phyloP scores from a whole-genome alignment of 64 coral and sea anemone genomes.

The Actinia tenebrosa region DNA sequence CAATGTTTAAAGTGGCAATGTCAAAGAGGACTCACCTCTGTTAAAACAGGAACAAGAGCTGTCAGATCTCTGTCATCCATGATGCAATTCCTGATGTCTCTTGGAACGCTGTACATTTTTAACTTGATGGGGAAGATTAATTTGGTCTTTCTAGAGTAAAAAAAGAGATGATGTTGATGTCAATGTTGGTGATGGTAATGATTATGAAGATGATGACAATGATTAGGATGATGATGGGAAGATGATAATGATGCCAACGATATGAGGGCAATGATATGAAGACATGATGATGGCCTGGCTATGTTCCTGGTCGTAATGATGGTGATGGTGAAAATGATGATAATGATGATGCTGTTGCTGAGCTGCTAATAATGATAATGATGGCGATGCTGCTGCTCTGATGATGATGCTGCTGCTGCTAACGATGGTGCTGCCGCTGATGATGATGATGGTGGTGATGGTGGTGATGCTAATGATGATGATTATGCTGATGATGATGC shows the following conservation, averaged over 20 bases:
- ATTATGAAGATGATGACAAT: not conserved
- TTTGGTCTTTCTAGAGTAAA: slow-evolving; percentile 55
- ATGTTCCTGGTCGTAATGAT: not conserved
- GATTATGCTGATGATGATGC: too few relatives aligned
- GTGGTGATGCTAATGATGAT: not conserved
- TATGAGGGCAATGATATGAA: too few relatives aligned
- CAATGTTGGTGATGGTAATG: not conserved
- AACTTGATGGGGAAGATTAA: slow-evolving; percentile 77
- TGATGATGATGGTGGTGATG: too few relatives aligned
- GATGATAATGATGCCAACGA: too few relatives aligned
- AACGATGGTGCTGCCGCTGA: too few relatives aligned
- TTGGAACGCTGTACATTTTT: slow-evolving; percentile 68
- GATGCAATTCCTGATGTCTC: slow-evolving; percentile 66
- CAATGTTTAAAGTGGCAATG: too few relatives aligned
- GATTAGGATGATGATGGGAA: not conserved
- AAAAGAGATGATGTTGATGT: not conserved
- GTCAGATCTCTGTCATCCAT: slow-evolving; percentile 63
- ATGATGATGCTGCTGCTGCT: too few relatives aligned
- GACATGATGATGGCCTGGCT: too few relatives aligned
- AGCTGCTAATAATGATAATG: not conserved
- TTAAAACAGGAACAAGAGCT: slow-evolving; percentile 54
- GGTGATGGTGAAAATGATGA: not conserved
- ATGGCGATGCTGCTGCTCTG: not conserved
- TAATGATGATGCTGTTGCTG: not conserved
- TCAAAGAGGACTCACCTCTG: slow-evolving; percentile 16